phyloP scores from a whole-genome alignment of 2,797 vertebrate species.

The Perodicticus potto region DNA sequence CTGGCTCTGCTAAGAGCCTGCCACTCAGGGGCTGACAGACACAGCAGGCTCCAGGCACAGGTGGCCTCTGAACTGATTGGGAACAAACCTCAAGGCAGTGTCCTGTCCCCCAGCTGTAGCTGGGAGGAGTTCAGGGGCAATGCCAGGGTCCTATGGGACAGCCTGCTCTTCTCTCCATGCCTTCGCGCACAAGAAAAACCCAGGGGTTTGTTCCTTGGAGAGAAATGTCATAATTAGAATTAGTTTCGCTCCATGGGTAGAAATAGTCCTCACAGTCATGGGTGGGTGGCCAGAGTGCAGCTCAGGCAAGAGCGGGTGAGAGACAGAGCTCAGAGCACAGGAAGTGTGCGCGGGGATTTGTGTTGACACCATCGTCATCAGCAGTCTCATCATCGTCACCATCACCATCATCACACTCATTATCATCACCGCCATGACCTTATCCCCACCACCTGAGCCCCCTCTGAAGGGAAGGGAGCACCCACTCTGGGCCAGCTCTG shows the following conservation, averaged over 20 bases:
- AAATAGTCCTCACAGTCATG: not conserved
- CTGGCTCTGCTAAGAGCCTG: not conserved
- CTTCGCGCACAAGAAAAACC: not conserved
- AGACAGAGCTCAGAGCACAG: not conserved
- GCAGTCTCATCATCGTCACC: no score
- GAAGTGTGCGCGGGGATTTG: no score
- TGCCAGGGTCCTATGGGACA: not conserved
- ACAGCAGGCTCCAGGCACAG: not conserved
- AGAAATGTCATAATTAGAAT: not conserved
- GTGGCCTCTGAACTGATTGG: no score
- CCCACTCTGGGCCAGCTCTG: not conserved
- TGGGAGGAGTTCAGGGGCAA: not conserved
- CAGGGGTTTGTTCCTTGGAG: not conserved
- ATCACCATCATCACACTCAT: accelerated
- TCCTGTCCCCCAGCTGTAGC: not conserved
- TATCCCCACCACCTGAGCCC: not conserved
- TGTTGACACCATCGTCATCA: no score
- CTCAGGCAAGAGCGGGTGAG: not conserved
- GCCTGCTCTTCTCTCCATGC: not conserved
- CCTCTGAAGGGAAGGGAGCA: not conserved
- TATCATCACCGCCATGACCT: accelerated
- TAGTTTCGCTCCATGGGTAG: not conserved
- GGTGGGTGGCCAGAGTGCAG: not conserved
- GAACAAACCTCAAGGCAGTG: not conserved
- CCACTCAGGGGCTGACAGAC: not conserved